Base-by-base conservation (phyloP, 2,888 invertebrate species). In the Hirtodrosophila duncani region DNA sequence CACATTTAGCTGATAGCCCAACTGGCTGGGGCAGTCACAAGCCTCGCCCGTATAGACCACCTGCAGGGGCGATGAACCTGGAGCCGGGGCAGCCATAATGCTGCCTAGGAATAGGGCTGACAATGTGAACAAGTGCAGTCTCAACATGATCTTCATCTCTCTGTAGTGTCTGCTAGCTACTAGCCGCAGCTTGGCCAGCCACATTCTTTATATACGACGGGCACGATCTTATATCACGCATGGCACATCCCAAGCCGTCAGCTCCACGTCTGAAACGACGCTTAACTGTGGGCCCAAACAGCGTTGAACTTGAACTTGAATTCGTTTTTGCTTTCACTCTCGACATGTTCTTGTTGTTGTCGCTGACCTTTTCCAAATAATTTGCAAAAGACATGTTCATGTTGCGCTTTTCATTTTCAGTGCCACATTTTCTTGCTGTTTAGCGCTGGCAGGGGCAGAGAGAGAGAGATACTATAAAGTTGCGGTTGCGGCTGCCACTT, bases 1-100 rank as follows among this genome's bases (percentile, higher is more conserved):
- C 10, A 81, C 59, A 51, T 72, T 75, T 2, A 84, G 59, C 27
- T 75, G 63, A 43, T 81, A 84, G 36, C 81, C 75, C 33, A 84
- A 44, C 14, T 61, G 59, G n/a, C 67, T 65, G 34, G 75, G 79
- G 30, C 85, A 85, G 14, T 60, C 82, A 44, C 85, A 85, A 17
- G 72, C 75, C 11, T 84, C 79, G 1, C 82, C 84, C 17, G 78
- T 80, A 26, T 83, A 83, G 10, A 83, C 64, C 3, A 83, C 62
- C 51, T 84, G 10, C 9, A 7, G 11, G 1, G 18, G 10, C 11
- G 21, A 14, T 3, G 30, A 17, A n/a, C 3, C 11, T 11, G 27
- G 27, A 27, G 27, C 8, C 8, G 66, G 66, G 0, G 57, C 53
- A 3, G 49, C 37, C 6, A 31, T 24, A 13, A 31, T 45, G 4